A percentile compares a stretch with the other conserved stretches of the same genome.
phyloP scores from a whole-genome alignment of 2,113 vertebrate species.

The Myotis lucifugus region DNA sequence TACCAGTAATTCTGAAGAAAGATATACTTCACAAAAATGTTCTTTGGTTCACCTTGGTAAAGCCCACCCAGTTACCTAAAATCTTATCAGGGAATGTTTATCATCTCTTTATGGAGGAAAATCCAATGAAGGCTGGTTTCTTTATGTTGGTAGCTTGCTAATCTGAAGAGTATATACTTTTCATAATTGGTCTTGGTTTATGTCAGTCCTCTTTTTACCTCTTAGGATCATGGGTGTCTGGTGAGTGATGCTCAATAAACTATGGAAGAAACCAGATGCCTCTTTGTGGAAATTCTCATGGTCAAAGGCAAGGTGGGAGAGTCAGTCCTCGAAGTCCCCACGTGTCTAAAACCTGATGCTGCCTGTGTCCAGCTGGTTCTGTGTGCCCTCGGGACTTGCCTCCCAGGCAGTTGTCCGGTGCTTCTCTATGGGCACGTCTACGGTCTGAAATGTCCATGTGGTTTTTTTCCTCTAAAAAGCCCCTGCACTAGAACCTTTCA shows the following conservation, averaged over 20 bases:
- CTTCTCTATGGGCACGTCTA: background rate
- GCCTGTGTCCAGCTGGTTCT: background rate
- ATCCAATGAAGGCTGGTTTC: background rate
- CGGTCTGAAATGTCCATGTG: background rate
- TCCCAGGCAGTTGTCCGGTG: background rate
- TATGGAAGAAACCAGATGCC: background rate
- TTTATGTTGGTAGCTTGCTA: background rate
- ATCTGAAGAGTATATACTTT: background rate
- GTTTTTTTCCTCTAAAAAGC: background rate
- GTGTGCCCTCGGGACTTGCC: background rate
- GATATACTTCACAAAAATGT: background rate
- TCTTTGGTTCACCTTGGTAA: background rate
- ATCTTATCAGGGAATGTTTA: background rate
- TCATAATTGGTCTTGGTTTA: background rate
- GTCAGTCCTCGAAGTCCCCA: background rate
- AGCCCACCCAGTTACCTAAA: background rate
- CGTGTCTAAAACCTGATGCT: background rate
- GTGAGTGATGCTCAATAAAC: background rate
- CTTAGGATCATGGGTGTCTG: background rate
- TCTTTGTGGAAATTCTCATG: background rate
- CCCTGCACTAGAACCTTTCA: background rate
- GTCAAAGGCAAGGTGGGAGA: background rate
- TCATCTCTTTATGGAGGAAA: background rate
- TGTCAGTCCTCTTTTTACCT: background rate
- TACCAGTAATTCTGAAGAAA: constrained; percentile 10